Conservation (phyloP, 2,888 invertebrate species). For the Nemurella pictetii region DNA sequence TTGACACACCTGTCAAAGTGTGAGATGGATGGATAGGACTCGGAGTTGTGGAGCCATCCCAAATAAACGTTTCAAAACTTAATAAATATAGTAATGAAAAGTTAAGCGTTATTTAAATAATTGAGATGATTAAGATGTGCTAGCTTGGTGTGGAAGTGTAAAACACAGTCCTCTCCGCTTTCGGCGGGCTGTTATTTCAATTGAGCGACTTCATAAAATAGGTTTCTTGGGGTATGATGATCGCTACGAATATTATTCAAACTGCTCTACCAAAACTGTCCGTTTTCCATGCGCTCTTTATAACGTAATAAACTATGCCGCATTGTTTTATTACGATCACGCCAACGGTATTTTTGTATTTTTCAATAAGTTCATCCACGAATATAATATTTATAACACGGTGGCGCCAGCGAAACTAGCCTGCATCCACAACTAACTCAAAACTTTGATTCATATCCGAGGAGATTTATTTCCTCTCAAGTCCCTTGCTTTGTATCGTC, state of each 20-base stretch:
- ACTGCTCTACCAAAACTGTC: no score
- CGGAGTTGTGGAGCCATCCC: no score
- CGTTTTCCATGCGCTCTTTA: no score
- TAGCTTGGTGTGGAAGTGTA: neutral
- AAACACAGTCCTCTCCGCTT: neutral
- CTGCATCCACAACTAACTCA: neutral
- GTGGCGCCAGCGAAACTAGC: neutral
- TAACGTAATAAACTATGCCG: neutral
- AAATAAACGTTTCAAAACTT: neutral
- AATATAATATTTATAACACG: neutral
- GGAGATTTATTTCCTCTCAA: neutral
- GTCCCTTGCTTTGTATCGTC: neutral
- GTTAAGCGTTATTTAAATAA: neutral
- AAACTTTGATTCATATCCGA: neutral
- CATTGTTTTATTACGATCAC: neutral
- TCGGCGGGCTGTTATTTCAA: neutral
- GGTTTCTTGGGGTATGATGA: neutral
- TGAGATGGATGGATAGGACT: neutral
- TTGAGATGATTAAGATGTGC: neutral
- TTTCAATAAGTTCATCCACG: neutral
- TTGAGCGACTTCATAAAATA: neutral
- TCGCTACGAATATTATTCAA: no score
- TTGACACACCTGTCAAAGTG: neutral
- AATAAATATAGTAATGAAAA: neutral
- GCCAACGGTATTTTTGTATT: neutral